These are phyloP conservation scores for Brachystomella parvula DNA, from an alignment of 1,140 invertebrate species.

Conservation along the genomic window DNA sequence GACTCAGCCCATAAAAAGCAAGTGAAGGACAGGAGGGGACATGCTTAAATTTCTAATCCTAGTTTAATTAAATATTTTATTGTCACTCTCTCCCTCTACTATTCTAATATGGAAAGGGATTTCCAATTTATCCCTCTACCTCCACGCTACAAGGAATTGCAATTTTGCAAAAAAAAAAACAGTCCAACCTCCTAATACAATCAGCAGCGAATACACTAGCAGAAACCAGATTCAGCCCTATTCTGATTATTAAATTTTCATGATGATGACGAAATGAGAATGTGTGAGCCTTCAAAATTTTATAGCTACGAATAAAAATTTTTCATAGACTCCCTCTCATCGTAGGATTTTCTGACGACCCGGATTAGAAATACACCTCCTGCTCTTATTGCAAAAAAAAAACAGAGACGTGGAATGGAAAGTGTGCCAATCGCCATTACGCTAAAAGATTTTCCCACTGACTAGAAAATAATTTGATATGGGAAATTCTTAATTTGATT, in stretches of 20 bases:
- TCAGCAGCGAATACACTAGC: no score
- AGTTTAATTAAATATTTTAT: slow-evolving; percentile 4
- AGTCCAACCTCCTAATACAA: no score
- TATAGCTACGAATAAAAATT: slow-evolving; percentile 30
- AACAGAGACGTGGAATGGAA: no score
- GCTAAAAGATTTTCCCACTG: no score
- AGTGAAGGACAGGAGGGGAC: neutral
- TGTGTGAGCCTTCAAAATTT: slow-evolving; percentile 24
- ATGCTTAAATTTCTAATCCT: neutral
- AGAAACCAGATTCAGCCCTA: slow-evolving; percentile 1
- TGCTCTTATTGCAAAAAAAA: no score
- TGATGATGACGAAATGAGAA: slow-evolving; percentile 9
- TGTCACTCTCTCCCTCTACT: neutral
- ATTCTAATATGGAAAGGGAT: no score
- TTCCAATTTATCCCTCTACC: no score
- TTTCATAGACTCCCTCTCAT: slow-evolving; percentile 16
- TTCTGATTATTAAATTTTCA: neutral
- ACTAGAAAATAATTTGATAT: no score
- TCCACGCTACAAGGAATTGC: no score
- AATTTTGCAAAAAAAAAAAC: no score
- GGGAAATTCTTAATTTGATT: no score
- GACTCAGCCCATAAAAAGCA: neutral
- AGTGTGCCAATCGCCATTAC: no score
- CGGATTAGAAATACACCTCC: neutral
- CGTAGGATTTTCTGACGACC: slow-evolving; percentile 3